Base-by-base conservation (phyloP, 2,113 vertebrate genomes). In the Nothobranchius furzeri region DNA sequence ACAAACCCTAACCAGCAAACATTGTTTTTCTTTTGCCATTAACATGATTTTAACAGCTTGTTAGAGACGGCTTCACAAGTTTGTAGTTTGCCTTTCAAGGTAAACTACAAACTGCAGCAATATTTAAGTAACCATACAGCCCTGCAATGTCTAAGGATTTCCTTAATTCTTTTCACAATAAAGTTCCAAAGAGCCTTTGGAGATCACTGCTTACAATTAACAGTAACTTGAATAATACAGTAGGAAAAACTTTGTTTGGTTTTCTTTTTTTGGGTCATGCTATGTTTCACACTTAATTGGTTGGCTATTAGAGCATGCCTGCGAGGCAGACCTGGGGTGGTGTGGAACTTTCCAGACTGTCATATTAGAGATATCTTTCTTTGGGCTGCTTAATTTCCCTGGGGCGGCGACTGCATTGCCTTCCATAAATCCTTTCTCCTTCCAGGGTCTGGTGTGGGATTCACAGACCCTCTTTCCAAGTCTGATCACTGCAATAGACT, bases 341-440 rank as follows among this genome's bases (percentile, higher is more conserved):
- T 79, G 72, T 63, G 30, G 49, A 53, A 13, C 62, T 78, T 69
- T 79, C 24, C 35, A 75, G 60, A 63, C 78, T 60, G 84, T 81
- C 36, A 73, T 76, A 79, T 81, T 85, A 80, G 74, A 80, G 75
- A 82, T 81, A 68, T 73, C 72, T 73, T 76, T 82, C 73, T 78
- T 85, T 88, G 60, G 72, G 81, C 83, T 64, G 54, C 49, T 87
- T 91, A 82, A 92, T 91, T 91, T 90, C 88, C 90, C 90, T 72
- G 45, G 85, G 85, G 87, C 75, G 63, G 72, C 13, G 17, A 53
- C 73, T 76, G 40, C 24, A 68, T 85, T 68, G 78, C 74, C 49
- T 61, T 69, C 60, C 54, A 83, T 87, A 88, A 89, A 85, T 89
- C 83, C 70, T 30, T 20, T 64, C 45, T 65, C 68, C 75, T 70